Percentiles rank a stretch among this genome's conserved stretches.
phyloP scores from a whole-genome alignment of 2,113 vertebrate genomes.

The Melospiza melodia region DNA sequence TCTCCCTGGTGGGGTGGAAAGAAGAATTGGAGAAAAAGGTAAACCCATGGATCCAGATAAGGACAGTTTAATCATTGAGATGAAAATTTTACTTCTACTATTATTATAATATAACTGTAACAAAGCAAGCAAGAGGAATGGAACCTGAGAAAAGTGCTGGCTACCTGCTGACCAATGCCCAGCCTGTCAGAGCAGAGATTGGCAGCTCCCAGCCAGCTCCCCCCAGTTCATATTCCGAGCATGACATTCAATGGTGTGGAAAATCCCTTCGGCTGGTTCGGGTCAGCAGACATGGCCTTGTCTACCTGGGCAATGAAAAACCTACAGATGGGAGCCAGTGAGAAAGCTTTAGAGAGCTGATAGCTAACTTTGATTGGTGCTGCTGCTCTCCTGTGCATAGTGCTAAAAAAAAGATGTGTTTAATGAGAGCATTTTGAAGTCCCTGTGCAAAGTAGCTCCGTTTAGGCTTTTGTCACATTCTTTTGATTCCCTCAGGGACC shows the following conservation, averaged over 20 bases:
- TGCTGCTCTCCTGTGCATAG: not conserved
- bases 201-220: not conserved
- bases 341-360: not conserved
- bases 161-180: not conserved
- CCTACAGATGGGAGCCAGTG: not conserved
- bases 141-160: not conserved
- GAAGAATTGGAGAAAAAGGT: not conserved
- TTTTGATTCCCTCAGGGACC: not conserved
- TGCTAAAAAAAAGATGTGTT: not conserved
- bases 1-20: not conserved
- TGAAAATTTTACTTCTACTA: not conserved
- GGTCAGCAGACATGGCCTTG: not conserved
- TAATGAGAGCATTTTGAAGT: not conserved
- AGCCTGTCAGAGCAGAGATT: not conserved
- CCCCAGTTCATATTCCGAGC: not conserved
- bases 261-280: not conserved
- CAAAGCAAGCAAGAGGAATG: not conserved
- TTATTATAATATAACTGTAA: not conserved
- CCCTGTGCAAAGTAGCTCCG: not conserved
- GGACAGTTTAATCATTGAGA: not conserved
- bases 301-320: not conserved
- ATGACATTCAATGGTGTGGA: not conserved
- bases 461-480: not conserved
- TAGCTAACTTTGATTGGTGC: not conserved
- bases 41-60: not conserved